Evolutionary conservation across 2,888 invertebrate genomes (phyloP).

Genomic region (Ornithoptera alexandrae): DNA sequence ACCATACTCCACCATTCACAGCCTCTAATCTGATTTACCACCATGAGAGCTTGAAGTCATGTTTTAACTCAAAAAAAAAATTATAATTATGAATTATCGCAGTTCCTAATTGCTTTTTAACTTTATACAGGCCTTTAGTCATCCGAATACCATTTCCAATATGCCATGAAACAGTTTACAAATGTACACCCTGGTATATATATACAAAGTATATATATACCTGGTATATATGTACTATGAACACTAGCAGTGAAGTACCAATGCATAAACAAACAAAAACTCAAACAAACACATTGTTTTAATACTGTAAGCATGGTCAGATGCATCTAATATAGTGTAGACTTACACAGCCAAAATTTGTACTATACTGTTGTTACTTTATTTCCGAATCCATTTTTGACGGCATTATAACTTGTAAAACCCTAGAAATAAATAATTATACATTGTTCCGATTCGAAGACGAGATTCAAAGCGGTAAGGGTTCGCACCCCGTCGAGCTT

Average conservation of each 20-base stretch:
- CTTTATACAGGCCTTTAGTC: background rate
- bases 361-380: conserved; percentile 77
- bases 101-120: background rate
- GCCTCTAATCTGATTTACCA: too few species aligned
- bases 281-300: conserved; percentile 30
- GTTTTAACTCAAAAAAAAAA: too few species aligned
- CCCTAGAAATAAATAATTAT: conserved; percentile 71
- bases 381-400: conserved; percentile 74
- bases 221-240: background rate
- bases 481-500: too few species aligned
- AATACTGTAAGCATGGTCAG: conserved; percentile 44
- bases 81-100: too few species aligned
- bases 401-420: conserved; percentile 78
- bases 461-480: background rate
- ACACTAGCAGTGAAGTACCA: background rate
- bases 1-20: too few species aligned
- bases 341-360: conserved; percentile 69
- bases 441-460: conserved; percentile 1
- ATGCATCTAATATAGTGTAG: conserved; percentile 40
- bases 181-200: background rate
- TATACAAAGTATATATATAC: background rate
- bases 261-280: conserved; percentile 30
- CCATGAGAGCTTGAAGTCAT: too few species aligned
- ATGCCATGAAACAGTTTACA: background rate
- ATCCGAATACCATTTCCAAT: conserved; percentile 1